Conservation (phyloP, 2,113 vertebrate genomes). For the Chloropsis cyanopogon region DNA sequence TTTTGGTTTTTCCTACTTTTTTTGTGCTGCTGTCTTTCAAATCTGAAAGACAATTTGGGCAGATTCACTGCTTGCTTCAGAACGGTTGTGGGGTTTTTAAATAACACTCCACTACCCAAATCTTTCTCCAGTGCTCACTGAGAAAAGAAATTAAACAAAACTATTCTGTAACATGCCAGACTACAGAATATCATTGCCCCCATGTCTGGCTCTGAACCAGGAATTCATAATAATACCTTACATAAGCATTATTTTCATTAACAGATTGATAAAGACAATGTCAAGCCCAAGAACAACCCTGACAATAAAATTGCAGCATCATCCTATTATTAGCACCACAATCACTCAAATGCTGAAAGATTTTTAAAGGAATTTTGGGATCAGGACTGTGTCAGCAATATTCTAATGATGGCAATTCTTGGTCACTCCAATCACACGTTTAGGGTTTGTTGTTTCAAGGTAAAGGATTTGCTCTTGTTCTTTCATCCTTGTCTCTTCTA, state of each 20-base stretch:
- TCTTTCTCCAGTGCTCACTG: background rate
- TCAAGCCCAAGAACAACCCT: constrained; percentile 51
- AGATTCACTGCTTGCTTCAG: background rate
- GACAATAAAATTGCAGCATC: constrained; percentile 59
- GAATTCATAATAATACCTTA: constrained; percentile 15
- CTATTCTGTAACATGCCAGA: background rate
- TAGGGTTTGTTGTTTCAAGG: background rate
- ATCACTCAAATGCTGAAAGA: constrained; percentile 60
- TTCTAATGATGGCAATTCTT: constrained; percentile 40
- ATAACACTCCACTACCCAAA: background rate
- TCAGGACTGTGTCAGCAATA: constrained; percentile 30
- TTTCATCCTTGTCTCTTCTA: background rate
- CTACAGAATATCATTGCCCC: background rate
- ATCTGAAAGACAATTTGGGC: background rate
- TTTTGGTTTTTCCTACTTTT: too few relatives aligned
- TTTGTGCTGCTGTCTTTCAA: background rate
- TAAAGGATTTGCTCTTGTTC: constrained; percentile 1
- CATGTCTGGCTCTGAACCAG: constrained; percentile 20
- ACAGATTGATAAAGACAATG: constrained; percentile 57
- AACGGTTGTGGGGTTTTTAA: background rate
- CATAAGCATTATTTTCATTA: constrained; percentile 63
- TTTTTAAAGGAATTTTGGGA: constrained; percentile 54
- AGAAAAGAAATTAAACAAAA: background rate
- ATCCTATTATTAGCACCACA: constrained; percentile 62
- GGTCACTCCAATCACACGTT: background rate